Evolutionary conservation across 2,113 vertebrate species (phyloP), one percentile per base, ranked within the genome.

Genomic region (Henicopernis longicauda): DNA sequence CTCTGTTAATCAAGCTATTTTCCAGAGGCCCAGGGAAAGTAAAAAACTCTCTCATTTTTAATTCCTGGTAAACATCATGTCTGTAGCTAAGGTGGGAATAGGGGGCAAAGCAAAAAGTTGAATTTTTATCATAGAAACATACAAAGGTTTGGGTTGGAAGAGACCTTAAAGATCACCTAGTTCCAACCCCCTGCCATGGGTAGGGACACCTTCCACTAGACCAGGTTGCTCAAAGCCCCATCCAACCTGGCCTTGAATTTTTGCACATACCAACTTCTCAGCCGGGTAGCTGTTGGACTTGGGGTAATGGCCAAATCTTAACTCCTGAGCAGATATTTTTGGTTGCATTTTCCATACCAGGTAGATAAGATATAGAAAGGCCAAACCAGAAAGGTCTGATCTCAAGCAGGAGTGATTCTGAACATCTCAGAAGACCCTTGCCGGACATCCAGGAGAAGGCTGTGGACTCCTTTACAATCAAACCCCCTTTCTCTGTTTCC

Each of bases 1-100:
- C 42, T 94, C 45, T 78, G 36, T 25, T 97, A 97, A 94, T 90
- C 47, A 72, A 76, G 76, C 31, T 93, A 29, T 78, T 93, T 95
- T 86, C 47, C 40, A 95, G 89, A 86, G 27, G 59, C 25, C 7
- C 22, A 45, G n/a, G 15, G 44, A 92, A 93, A 5, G 16, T 57
- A 82, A 70, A 82, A 70, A 88, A 71, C 12, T 65, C 42, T 34
- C 61, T 65, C 23, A 58, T 55, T 76, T 87, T 78, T 88, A 83
- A 70, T 66, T 89, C 52, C 14, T 1, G 3, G 25, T 45, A 91
- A 86, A 66, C 58, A 44, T 26, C 0, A 0, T n/a, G 34, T 50
- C 45, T 86, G 23, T 44, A 66, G 62, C 38, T 73, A 89, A 86
- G 54, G 32, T 5, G 7, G 55, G 15, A 87, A 72, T 36, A 86